These are phyloP conservation scores for Ceriagrion tenellum DNA, from an alignment of 2,888 invertebrate genomes.

Conservation along the genomic window DNA sequence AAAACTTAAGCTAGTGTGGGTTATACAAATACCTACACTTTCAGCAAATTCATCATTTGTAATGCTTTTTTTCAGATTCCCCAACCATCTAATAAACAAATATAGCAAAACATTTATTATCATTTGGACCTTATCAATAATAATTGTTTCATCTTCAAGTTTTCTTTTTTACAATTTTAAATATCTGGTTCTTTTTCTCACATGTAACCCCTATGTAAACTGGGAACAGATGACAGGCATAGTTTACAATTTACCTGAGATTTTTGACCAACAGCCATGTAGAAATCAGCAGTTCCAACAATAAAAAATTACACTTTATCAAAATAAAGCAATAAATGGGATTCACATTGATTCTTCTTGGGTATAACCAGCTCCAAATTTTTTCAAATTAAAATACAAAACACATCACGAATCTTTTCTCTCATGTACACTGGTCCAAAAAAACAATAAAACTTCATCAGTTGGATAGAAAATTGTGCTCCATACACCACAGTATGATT, in stretches of 20 bases:
- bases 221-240: constrained; percentile 63
- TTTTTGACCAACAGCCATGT: constrained; percentile 63
- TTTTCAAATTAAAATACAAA: constrained; percentile 47
- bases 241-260: constrained; percentile 67
- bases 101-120: constrained; percentile 68
- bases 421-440: constrained; percentile 42
- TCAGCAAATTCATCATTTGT: constrained; percentile 57
- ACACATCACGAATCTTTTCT: constrained; percentile 20
- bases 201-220: constrained; percentile 58
- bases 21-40: constrained; percentile 57
- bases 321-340: constrained; percentile 48
- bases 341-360: constrained; percentile 42
- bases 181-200: constrained; percentile 60
- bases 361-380: constrained; percentile 24
- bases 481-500: constrained; percentile 49
- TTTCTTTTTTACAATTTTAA: constrained; percentile 58
- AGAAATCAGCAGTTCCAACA: constrained; percentile 60
- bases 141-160: constrained; percentile 36
- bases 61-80: constrained; percentile 55
- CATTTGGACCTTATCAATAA: constrained; percentile 65
- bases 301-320: constrained; percentile 57
- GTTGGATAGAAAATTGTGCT: constrained; percentile 54
- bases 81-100: constrained; percentile 66
- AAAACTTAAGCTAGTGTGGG: constrained; percentile 64
- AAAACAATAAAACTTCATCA: constrained; percentile 46